Base-by-base conservation (phyloP, 2,797 vertebrate species). In the Pampus argenteus region DNA sequence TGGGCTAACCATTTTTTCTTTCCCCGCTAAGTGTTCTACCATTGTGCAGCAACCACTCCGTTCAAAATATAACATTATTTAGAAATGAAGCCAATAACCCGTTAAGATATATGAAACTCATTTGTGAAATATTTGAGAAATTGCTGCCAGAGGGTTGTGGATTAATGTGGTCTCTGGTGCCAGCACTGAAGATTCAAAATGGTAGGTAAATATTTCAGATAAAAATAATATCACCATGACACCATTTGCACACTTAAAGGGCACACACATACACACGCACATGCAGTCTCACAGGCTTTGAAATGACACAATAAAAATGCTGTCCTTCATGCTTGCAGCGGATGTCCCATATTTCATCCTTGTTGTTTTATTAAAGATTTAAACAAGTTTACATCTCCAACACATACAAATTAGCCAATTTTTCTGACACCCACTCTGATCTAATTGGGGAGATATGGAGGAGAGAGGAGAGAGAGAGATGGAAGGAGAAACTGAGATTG, bases 331-430 rank as follows among this genome's bases (percentile, higher is more conserved):
- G 66, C 84, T 83, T 67, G 77, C 83, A 81, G 87, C 87, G 90
- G 84, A 90, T 86, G 87, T 86, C 91, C 90, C 89, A 94, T 92
- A 93, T 93, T 92, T 91, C 88, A 91, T 93, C 85, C 88, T 89
- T 88, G 89, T 92, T 91, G 64, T 92, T 93, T 93, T 93, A 92
- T 92, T 93, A 91, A 93, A 93, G 87, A 91, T 90, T 91, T 91
- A 92, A 93, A 92, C 91, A 90, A 85, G 88, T 94, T 93, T 91
- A 88, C 87, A 85, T 93, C 84, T 74, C 78, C 74, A 85, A 90
- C 91, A 91, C 92, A 93, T 91, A 91, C 86, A 90, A 87, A 88
- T 84, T 62, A 82, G 76, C 83, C 85, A 82, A 80, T 90, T 92
- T 91, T 77, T 75, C 73, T 83, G 81, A 89, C 86, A 91, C 82